phyloP scores from a whole-genome alignment of 1,140 invertebrate genomes.

The Choristoneura fumiferana region DNA sequence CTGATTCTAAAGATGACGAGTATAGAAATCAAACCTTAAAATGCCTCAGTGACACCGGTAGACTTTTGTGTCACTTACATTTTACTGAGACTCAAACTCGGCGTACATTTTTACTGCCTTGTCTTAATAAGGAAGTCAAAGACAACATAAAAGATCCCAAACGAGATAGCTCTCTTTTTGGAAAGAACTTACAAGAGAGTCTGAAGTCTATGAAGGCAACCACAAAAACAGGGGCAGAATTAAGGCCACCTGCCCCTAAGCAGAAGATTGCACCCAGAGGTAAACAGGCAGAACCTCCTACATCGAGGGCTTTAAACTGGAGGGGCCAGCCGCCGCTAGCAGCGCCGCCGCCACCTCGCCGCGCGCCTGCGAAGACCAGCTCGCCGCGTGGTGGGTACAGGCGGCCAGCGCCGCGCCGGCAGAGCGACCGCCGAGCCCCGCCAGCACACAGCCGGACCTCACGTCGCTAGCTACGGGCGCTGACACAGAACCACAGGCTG shows the following conservation, averaged over 20 bases:
- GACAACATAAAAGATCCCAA: too few relatives aligned
- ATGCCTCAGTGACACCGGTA: not conserved
- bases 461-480: too few relatives aligned
- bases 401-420: too few relatives aligned
- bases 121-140: not conserved
- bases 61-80: constrained; percentile 11
- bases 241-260: not conserved
- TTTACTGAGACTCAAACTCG: constrained; percentile 2
- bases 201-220: constrained; percentile 17
- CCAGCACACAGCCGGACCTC: too few relatives aligned
- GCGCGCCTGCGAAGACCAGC: too few relatives aligned
- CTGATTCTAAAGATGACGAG: not conserved
- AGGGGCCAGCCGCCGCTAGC: constrained; percentile 9
- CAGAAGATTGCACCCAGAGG: not conserved
- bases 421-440: too few relatives aligned
- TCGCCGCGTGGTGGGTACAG: too few relatives aligned
- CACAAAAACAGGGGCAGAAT: constrained; percentile 1
- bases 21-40: not conserved
- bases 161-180: constrained; percentile 5
- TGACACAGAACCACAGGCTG: not conserved
- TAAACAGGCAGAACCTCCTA: not conserved
- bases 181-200: constrained; percentile 3
- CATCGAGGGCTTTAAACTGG: constrained; percentile 18
- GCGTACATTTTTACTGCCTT: not conserved
- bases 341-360: constrained; percentile 6